phyloP scores from a whole-genome alignment of 2,888 invertebrate genomes.

The Gari tellinella region DNA sequence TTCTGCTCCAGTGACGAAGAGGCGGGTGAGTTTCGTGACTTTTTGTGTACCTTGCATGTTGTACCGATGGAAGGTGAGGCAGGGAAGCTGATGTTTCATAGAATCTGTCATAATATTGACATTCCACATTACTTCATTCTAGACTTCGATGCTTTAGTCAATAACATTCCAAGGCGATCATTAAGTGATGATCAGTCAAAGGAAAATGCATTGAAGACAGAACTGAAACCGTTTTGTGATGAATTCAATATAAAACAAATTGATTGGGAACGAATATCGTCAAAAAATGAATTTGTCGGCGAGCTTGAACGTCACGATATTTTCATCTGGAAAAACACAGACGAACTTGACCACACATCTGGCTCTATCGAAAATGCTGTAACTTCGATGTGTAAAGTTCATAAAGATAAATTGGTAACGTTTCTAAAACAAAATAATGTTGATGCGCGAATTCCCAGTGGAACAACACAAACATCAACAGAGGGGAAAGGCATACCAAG shows the following conservation, averaged over 20 bases:
- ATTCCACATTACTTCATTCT: constrained; percentile 4
- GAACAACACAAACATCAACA: no score
- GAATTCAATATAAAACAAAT: no score
- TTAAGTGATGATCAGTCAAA: no score
- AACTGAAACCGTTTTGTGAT: no score
- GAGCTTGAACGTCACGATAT: not conserved
- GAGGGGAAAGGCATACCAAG: no score
- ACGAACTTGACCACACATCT: no score
- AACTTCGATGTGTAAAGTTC: no score
- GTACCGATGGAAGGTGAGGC: constrained; percentile 1
- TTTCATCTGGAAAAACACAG: constrained; percentile 1
- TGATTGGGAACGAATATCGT: not conserved
- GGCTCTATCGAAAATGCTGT: no score
- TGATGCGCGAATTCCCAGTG: no score
- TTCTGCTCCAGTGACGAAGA: not conserved
- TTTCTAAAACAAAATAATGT: no score
- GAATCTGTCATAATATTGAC: constrained; percentile 1
- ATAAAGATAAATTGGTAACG: no score
- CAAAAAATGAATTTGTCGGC: not conserved
- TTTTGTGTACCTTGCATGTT: constrained; percentile 10
- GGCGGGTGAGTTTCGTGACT: not conserved
- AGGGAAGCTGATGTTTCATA: not conserved
- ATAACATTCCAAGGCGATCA: not conserved
- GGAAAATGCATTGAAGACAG: no score
- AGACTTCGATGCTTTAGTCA: constrained; percentile 3